Conservation (phyloP, 2,797 vertebrate genomes). For the Buphagus erythrorhynchus region DNA sequence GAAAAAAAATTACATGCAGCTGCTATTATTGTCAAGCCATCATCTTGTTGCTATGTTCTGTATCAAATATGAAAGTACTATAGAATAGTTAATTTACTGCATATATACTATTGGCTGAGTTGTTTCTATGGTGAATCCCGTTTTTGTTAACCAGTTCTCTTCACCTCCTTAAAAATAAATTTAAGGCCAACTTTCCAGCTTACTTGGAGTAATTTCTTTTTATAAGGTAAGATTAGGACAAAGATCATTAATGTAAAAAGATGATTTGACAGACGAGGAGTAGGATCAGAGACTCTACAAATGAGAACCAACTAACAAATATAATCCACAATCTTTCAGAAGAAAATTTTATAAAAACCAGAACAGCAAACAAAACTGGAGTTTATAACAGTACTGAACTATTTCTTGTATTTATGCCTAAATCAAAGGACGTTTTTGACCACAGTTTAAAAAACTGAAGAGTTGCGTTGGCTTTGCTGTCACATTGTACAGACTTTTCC, state of each 20-base stretch:
- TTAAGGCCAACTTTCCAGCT: background rate
- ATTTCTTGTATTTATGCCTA: background rate
- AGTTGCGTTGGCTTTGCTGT: background rate
- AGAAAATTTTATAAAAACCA: background rate
- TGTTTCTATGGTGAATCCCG: slow-evolving; percentile 19
- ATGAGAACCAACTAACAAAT: background rate
- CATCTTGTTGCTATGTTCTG: slow-evolving; percentile 17
- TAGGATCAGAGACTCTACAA: background rate
- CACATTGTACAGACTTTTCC: background rate
- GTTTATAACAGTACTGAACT: background rate
- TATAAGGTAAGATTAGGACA: background rate
- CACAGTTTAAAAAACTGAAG: background rate
- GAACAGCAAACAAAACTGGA: background rate
- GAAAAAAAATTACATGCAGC: background rate
- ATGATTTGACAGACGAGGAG: background rate
- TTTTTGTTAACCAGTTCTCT: background rate
- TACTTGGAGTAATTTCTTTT: background rate
- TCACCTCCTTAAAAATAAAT: background rate
- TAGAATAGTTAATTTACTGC: slow-evolving; percentile 4
- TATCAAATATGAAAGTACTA: background rate
- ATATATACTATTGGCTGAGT: background rate
- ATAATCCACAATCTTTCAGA: background rate
- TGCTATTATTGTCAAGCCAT: slow-evolving; percentile 34
- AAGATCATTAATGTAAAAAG: background rate
- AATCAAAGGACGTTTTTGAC: background rate